phyloP scores from a whole-genome alignment of 2,113 vertebrate species.

The Litocranius walleri region DNA sequence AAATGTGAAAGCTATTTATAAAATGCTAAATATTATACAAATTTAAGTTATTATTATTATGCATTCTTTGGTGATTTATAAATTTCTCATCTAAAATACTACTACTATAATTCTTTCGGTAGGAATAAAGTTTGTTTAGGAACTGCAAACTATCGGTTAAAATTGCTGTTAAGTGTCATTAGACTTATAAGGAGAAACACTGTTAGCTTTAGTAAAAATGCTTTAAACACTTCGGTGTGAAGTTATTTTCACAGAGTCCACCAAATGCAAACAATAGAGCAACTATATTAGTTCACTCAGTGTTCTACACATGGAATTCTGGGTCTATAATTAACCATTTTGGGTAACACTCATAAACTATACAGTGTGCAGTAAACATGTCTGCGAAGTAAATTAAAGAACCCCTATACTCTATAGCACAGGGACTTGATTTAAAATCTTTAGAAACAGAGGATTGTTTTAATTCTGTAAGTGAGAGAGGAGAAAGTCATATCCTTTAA shows the following conservation, averaged over 20 bases:
- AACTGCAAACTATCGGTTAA: constrained; percentile 17
- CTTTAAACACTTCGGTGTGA: constrained; percentile 75
- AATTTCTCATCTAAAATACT: constrained; percentile 14
- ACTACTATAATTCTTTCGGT: not conserved
- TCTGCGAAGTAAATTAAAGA: constrained; percentile 89
- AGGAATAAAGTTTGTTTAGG: not conserved
- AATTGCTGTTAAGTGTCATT: constrained; percentile 64
- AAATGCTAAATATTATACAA: not conserved
- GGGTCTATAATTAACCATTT: constrained; percentile 86
- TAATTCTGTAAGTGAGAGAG: constrained; percentile 72
- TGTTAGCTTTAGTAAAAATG: constrained; percentile 73
- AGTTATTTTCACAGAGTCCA: constrained; percentile 75
- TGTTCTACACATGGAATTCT: constrained; percentile 87
- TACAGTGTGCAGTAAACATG: constrained; percentile 90
- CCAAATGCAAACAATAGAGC: constrained; percentile 73
- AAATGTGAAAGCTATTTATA: not conserved
- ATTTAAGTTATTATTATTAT: constrained; percentile 67
- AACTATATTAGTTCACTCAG: constrained; percentile 86
- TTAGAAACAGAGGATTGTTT: constrained; percentile 82
- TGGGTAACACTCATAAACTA: constrained; percentile 89
- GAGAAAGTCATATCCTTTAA: constrained; percentile 77
- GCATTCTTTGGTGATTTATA: constrained; percentile 45
- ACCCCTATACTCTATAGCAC: constrained; percentile 83
- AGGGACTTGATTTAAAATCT: constrained; percentile 82
- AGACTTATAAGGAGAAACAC: constrained; percentile 72